Base-by-base conservation (phyloP, 2,797 vertebrate genomes). In the Hydrophis major region DNA sequence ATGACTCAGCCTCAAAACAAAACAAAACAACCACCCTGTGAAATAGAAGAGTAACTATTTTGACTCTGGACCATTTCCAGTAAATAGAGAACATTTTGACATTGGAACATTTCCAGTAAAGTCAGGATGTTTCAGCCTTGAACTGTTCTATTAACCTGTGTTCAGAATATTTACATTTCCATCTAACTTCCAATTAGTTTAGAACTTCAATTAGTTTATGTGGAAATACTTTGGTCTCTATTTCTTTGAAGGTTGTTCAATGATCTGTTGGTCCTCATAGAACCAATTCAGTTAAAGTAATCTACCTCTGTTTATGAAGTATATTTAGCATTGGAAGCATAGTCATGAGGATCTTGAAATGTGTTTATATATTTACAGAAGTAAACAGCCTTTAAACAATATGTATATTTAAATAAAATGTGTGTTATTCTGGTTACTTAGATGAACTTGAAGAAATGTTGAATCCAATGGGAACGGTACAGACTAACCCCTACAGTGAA, bases 361-460 rank as follows among this genome's bases (percentile, higher is more conserved):
- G 95, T 90, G 16, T 92, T 92, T 69, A 42, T 55, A 42, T 47
- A 59, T 90, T 78, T 37, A 42, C 92, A 90, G n/a, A 0, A 63
- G 12, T n/a, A 92, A 93, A 47, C 47, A 94, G 18, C 3, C 86
- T 63, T 94, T n/a, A 88, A 94, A 93, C 56, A 59, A 89, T 90
- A 96, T 92, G 87, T 57, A 57, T 93, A 6, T 16, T 91, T 86
- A 92, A 94, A 93, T 47, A 59, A 90, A 93, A 96, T 92, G 83
- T 57, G 59, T 94, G 6, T 83, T 83, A 83, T 97, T 98, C 56
- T 93, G 63, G 14, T 88, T 93, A 28, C 7, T 93, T 97, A 99
- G 99, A 99, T 98, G 99, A 99, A 98, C 98, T 99, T 98, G 99
- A 99, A 98, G 99, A 99, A 98, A 99, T 99, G 99, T 97, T 99